Percentiles rank a stretch among this genome's conserved stretches.
Evolutionary conservation across 2,113 vertebrate genomes (phyloP).

Genomic region (Ursus arctos): DNA sequence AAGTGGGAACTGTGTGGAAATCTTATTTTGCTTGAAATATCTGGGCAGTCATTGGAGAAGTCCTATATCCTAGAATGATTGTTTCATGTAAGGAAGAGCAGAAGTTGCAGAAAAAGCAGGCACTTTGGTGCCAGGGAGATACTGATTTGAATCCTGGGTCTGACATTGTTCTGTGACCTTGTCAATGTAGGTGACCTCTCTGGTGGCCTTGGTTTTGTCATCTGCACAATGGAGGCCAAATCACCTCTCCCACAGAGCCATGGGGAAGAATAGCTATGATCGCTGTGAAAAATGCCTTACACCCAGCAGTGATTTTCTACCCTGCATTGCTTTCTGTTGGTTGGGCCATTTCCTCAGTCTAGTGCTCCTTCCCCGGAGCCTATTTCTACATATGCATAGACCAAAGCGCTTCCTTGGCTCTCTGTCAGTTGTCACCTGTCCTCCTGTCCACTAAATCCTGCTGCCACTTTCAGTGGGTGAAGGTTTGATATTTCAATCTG

Average conservation of each 20-base stretch:
- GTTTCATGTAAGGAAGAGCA: not conserved
- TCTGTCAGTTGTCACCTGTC: not conserved
- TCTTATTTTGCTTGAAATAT: slow-evolving; percentile 28
- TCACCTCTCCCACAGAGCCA: not conserved
- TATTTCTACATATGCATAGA: not conserved
- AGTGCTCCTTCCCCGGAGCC: not conserved
- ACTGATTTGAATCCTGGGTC: not conserved
- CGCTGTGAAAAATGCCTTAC: not conserved
- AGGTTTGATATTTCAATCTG: not conserved
- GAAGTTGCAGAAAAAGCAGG: not conserved
- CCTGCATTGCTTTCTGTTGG: not conserved
- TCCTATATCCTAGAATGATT: not conserved
- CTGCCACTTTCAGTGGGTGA: not conserved
- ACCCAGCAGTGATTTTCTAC: not conserved
- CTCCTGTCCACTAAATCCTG: not conserved
- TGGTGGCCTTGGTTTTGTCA: not conserved
- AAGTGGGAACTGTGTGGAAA: not conserved
- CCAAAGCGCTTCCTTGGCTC: not conserved
- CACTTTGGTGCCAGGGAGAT: not conserved
- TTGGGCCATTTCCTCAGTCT: not conserved
- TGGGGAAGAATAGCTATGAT: not conserved
- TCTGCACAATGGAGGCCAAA: not conserved
- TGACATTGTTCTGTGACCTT: not conserved
- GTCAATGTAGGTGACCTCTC: not conserved
- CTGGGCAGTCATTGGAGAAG: not conserved